A percentile compares a stretch with the other conserved stretches of the same genome.
Evolutionary conservation across 92 coral and sea anemone genomes (phyloP).

Genomic region (Blastomussa wellsi): DNA sequence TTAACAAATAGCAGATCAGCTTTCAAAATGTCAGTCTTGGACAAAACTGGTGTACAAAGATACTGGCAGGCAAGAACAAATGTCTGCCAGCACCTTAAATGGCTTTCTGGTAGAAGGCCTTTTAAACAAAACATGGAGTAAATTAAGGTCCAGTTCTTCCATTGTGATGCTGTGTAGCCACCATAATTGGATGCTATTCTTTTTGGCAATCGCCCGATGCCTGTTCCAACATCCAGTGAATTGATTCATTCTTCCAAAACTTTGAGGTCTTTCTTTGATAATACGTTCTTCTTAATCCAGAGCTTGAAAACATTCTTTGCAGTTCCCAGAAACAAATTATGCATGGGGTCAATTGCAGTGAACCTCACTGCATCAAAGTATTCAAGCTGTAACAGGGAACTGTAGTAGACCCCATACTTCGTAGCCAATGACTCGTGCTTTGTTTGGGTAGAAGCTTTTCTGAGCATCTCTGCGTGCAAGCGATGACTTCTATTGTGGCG

Average conservation of each 20-base stretch:
- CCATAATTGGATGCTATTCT: slow-evolving; percentile 69
- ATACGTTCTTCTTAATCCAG: slow-evolving; percentile 56
- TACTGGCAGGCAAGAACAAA: slow-evolving; percentile 56
- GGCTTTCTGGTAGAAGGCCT: slow-evolving; percentile 43
- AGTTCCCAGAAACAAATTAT: slow-evolving; percentile 66
- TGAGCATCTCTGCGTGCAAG: slow-evolving; percentile 48
- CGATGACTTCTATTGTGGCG: too few relatives aligned
- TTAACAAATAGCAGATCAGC: slow-evolving; percentile 52
- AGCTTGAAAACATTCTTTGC: slow-evolving; percentile 64
- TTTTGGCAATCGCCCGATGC: slow-evolving; percentile 57
- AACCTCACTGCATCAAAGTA: slow-evolving; percentile 67
- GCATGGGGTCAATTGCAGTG: slow-evolving; percentile 70
- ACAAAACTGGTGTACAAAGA: slow-evolving; percentile 44
- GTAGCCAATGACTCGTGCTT: slow-evolving; percentile 49
- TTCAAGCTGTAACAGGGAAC: slow-evolving; percentile 53
- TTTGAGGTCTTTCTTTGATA: slow-evolving; percentile 37
- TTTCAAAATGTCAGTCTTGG: slow-evolving; percentile 38
- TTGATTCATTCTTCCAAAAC: slow-evolving; percentile 41
- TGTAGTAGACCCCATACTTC: slow-evolving; percentile 56
- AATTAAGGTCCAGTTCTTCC: slow-evolving; percentile 63
- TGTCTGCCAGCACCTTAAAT: slow-evolving; percentile 51
- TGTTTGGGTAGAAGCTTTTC: slow-evolving; percentile 46
- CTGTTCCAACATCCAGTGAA: slow-evolving; percentile 60
- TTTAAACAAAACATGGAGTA: slow-evolving; percentile 47
- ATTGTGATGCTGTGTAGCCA: slow-evolving; percentile 59